These are phyloP conservation scores for Patella depressa DNA, from an alignment of 2,888 invertebrate genomes.

Conservation along the genomic window DNA sequence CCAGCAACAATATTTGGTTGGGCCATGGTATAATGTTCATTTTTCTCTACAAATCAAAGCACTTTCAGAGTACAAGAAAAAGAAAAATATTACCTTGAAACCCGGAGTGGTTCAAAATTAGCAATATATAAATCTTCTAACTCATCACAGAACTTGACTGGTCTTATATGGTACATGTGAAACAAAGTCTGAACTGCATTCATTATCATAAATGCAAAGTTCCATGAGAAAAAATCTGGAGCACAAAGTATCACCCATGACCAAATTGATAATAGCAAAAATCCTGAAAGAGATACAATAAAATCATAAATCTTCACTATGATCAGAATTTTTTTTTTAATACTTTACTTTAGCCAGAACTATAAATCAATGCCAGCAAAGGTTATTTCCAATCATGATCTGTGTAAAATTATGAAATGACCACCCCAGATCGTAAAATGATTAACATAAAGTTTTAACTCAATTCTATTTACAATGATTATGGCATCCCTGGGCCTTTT, in stretches of 20 bases:
- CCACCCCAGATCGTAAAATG: too few species aligned
- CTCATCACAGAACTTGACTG: slow-evolving; percentile 86
- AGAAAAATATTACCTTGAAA: slow-evolving; percentile 58
- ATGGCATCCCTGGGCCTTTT: too few species aligned
- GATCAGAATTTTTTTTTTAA: neutral
- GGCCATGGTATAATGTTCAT: too few species aligned
- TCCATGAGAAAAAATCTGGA: slow-evolving; percentile 90
- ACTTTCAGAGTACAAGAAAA: too few species aligned
- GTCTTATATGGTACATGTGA: slow-evolving; percentile 85
- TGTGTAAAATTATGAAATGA: too few species aligned
- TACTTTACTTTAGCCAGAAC: neutral
- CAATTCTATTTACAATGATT: too few species aligned
- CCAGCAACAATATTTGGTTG: too few species aligned
- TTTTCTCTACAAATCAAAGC: too few species aligned
- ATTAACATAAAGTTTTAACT: too few species aligned
- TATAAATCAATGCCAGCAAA: neutral
- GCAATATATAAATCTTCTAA: slow-evolving; percentile 85
- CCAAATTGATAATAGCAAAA: slow-evolving; percentile 87
- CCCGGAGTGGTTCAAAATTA: slow-evolving; percentile 86
- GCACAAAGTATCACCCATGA: slow-evolving; percentile 92
- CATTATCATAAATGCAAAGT: slow-evolving; percentile 85
- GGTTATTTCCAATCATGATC: too few species aligned
- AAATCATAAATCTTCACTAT: neutral
- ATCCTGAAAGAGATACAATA: slow-evolving; percentile 74
- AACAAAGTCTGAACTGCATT: slow-evolving; percentile 86